Percentiles rank a stretch among this genome's conserved stretches.
phyloP scores from a whole-genome alignment of 1,140 invertebrate species.

The Caerostris darwini region DNA sequence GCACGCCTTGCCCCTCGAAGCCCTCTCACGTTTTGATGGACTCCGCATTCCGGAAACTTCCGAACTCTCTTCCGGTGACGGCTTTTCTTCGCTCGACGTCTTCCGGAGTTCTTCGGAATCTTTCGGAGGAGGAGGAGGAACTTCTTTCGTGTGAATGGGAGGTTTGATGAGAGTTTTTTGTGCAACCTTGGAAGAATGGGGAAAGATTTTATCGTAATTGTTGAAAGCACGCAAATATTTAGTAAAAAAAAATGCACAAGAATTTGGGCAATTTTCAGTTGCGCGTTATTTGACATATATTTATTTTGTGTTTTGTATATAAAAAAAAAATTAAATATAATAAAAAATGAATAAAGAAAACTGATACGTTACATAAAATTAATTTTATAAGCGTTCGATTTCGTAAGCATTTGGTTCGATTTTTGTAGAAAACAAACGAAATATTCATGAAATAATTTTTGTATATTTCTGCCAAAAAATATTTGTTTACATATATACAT shows the following conservation, averaged over 20 bases:
- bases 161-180: neutral
- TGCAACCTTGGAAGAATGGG: neutral
- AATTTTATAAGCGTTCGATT: too few species aligned
- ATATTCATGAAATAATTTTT: too few species aligned
- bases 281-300: too few species aligned
- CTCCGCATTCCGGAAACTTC: conserved; percentile 70
- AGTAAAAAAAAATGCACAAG: neutral
- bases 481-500: too few species aligned
- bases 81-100: conserved; percentile 61
- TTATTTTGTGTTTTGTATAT: too few species aligned
- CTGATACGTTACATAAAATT: too few species aligned
- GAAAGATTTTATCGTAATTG: neutral
- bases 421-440: too few species aligned
- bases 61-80: conserved; percentile 68
- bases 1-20: neutral
- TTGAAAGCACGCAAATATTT: neutral
- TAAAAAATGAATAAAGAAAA: too few species aligned
- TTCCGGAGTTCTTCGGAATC: conserved; percentile 64
- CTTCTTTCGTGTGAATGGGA: neutral
- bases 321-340: too few species aligned
- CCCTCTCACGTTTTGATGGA: neutral
- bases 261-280: too few species aligned
- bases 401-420: too few species aligned
- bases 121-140: neutral
- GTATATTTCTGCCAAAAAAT: too few species aligned